These are phyloP conservation scores for Notolepis coatsorum DNA, from an alignment of 2,797 vertebrate species.

Conservation along the genomic window DNA sequence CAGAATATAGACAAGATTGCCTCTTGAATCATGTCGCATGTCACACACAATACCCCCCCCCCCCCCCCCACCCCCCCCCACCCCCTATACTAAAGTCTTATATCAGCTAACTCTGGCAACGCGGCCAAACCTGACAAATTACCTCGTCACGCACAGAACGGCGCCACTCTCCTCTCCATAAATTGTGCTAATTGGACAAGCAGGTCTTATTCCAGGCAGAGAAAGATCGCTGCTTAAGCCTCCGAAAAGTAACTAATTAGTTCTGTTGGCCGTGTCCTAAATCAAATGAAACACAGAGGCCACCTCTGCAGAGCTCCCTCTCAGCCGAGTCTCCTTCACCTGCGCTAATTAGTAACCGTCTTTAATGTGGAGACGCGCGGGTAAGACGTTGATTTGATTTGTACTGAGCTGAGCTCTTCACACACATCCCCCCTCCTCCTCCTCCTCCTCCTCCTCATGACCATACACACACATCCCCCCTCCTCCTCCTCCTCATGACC, in stretches of 20 bases:
- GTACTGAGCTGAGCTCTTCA: not conserved
- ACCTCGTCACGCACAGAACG: slow-evolving; percentile 34
- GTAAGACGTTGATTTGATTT: too few species aligned
- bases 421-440: not conserved
- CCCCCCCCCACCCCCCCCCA: too few species aligned
- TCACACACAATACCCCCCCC: not conserved
- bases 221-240: slow-evolving; percentile 55
- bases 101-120: slow-evolving; percentile 24
- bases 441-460: not conserved
- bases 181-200: slow-evolving; percentile 68
- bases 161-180: slow-evolving; percentile 36
- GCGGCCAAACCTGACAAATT: slow-evolving; percentile 54
- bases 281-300: slow-evolving; percentile 57
- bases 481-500: too few species aligned
- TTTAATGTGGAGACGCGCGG: too few species aligned
- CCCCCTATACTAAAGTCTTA: slow-evolving; percentile 35
- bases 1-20: slow-evolving; percentile 12
- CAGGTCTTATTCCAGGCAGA: slow-evolving; percentile 25
- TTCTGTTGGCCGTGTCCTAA: slow-evolving; percentile 57
- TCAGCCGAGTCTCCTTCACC: slow-evolving; percentile 34
- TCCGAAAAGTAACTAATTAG: slow-evolving; percentile 66
- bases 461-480: not conserved
- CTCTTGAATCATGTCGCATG: not conserved
- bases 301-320: slow-evolving; percentile 42
- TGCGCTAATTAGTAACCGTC: not conserved